Conservation (phyloP, 1,140 invertebrate species). For the Notospermus geniculatus region DNA sequence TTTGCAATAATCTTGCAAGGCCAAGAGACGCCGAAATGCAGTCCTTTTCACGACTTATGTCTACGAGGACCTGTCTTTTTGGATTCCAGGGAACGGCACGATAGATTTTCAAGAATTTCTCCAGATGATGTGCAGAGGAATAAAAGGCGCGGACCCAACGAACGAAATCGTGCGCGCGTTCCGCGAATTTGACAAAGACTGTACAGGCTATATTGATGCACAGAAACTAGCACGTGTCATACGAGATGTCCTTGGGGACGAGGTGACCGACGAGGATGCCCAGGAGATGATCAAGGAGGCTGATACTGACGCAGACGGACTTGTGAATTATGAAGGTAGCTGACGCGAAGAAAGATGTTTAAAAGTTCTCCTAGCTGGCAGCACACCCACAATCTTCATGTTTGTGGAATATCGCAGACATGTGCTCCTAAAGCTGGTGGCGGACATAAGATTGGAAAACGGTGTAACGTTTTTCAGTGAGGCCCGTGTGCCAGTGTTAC, state of each 20-base stretch:
- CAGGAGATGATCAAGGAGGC: slow-evolving; percentile 92
- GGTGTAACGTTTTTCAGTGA: too few species aligned
- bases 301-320: slow-evolving; percentile 77
- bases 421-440: too few species aligned
- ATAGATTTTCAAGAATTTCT: slow-evolving; percentile 95
- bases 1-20: too few species aligned
- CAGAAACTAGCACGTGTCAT: slow-evolving; percentile 88
- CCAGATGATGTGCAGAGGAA: slow-evolving; percentile 95
- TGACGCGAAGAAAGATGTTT: neutral
- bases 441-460: too few species aligned
- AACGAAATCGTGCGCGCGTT: slow-evolving; percentile 83
- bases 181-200: slow-evolving; percentile 86
- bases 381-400: slow-evolving; percentile 5
- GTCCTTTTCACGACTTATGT: too few species aligned
- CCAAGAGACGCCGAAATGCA: too few species aligned
- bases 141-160: slow-evolving; percentile 98
- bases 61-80: too few species aligned
- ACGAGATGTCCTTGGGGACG: slow-evolving; percentile 82
- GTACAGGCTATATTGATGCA: slow-evolving; percentile 86
- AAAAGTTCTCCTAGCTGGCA: too few species aligned
- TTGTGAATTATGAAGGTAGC: slow-evolving; percentile 46
- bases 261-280: slow-evolving; percentile 84
- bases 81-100: slow-evolving; percentile 90
- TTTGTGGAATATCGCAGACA: too few species aligned
- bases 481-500: too few species aligned